Evolutionary conservation across 1,140 invertebrate genomes (phyloP), one percentile per base, ranked within the genome.

Genomic region (Drosophila mojavensis): DNA sequence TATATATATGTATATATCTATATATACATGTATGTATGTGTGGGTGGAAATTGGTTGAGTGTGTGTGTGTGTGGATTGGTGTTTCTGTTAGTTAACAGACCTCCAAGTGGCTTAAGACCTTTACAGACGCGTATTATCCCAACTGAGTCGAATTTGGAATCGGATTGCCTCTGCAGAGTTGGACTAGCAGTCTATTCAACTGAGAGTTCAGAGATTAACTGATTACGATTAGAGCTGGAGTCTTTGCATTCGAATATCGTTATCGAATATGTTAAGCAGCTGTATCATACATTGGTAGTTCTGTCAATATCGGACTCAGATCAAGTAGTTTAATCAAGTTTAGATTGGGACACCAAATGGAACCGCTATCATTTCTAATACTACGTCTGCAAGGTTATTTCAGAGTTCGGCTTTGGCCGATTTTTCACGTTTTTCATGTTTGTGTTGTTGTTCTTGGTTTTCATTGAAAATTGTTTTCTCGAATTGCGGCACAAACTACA

Each of bases 401-500:
- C 20, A 28, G 51, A n/a, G 30, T 33, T 68, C 56, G 56, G 24
- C n/a, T n/a, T 17, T 7, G 10, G n/a, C 6, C 36, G n/a, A 39
- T 15, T 28, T 24, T 62, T 39, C 26, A 54, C 33, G 6, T 54
- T 33, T 28, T 13, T 58, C 24, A 30, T 65, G 20, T 26, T 48
- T 2, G 28, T 20, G 15, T 59, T 33, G 28, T 58, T 56, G 53
- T 43, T 41, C 45, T 62, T 53, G 17, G 33, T 70, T 47, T 51
- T 63, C 41, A 26, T 41, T n/a, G 60, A n/a, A 28, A 48, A 58
- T 45, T 43, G 15, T 61, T 76, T 43, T 47, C 30, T 65, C 75
- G 60, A 79, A 89, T 81, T 90, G 77, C 91, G 90, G 90, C 90
- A 91, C 90, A 91, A 91, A 91, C 90, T 91, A 91, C 90, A 91